Evolutionary conservation across 2,888 invertebrate species (phyloP).

Genomic region (Mantis religiosa): DNA sequence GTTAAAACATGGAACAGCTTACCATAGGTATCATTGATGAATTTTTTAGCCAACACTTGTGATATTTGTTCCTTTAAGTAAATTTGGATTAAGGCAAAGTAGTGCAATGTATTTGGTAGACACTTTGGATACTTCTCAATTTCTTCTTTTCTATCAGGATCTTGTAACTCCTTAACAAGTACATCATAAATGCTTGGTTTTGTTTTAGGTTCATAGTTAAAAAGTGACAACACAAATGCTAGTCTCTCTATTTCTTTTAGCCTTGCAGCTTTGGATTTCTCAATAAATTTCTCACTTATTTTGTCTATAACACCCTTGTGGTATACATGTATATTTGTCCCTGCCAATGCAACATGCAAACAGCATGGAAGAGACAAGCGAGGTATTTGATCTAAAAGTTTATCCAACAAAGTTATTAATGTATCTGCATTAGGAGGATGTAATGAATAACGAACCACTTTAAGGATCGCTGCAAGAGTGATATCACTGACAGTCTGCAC

Average conservation of each 20-base stretch:
- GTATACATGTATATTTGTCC: conserved; percentile 51
- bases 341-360: conserved; percentile 62
- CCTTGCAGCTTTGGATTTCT: conserved; percentile 50
- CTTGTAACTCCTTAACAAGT: conserved; percentile 50
- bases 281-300: conserved; percentile 52
- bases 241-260: conserved; percentile 75
- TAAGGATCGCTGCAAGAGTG: conserved; percentile 61
- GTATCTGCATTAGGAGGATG: conserved; percentile 45
- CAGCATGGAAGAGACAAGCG: conserved; percentile 58
- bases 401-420: conserved; percentile 52
- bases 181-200: conserved; percentile 47
- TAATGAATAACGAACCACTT: conserved; percentile 59
- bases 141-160: conserved; percentile 53
- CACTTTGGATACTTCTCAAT: conserved; percentile 55
- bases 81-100: conserved; percentile 53
- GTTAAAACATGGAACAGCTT: conserved; percentile 37
- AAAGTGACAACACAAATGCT: conserved; percentile 57
- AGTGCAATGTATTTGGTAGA: conserved; percentile 58
- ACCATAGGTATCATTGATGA: conserved; percentile 54
- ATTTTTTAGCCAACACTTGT: conserved; percentile 54
- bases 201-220: conserved; percentile 54
- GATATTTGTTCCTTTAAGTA: conserved; percentile 58
- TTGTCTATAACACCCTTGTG: conserved; percentile 47
- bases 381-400: conserved; percentile 52
- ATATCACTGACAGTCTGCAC: conserved; percentile 58